These are phyloP conservation scores for Temnothorax rugatulus DNA, from an alignment of 2,888 invertebrate genomes.

Conservation along the genomic window DNA sequence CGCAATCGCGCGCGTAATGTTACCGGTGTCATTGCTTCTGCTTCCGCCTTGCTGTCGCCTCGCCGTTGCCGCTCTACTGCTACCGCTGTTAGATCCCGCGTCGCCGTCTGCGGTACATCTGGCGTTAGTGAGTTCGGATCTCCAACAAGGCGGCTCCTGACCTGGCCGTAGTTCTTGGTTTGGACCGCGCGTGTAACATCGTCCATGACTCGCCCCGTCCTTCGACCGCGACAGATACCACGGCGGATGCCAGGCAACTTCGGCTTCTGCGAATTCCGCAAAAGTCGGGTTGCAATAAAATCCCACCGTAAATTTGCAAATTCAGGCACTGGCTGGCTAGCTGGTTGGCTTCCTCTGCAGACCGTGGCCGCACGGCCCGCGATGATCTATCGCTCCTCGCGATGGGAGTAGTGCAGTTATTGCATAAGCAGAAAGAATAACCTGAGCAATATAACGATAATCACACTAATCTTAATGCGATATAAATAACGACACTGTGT, in stretches of 20 bases:
- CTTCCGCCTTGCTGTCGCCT: conserved; percentile 34
- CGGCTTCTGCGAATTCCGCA: conserved; percentile 66
- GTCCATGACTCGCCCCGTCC: conserved; percentile 13
- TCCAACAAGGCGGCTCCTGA: conserved; percentile 59
- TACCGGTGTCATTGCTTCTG: conserved; percentile 50
- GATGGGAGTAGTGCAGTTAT: conserved; percentile 49
- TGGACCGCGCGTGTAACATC: conserved; percentile 10
- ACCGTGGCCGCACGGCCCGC: neutral
- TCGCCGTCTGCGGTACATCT: conserved; percentile 79
- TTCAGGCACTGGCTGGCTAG: conserved; percentile 60
- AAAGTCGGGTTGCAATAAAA: conserved; percentile 77
- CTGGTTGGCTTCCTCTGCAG: conserved; percentile 23
- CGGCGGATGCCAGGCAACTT: neutral
- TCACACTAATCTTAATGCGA: neutral
- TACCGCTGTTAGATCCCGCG: conserved; percentile 37
- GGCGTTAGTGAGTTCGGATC: conserved; percentile 75
- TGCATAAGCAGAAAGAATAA: conserved; percentile 52
- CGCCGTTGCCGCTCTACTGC: conserved; percentile 15
- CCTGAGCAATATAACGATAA: conserved; percentile 6
- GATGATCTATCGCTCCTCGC: conserved; percentile 58
- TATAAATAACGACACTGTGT: conserved; percentile 52
- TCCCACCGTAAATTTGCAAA: conserved; percentile 76
- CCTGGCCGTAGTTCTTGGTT: conserved; percentile 53
- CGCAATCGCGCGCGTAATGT: conserved; percentile 67
- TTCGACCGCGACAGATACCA: conserved; percentile 41